Evolutionary conservation across 2,888 invertebrate genomes (phyloP), one percentile per base, ranked within the genome.

Genomic region (Syrista parreyssii): DNA sequence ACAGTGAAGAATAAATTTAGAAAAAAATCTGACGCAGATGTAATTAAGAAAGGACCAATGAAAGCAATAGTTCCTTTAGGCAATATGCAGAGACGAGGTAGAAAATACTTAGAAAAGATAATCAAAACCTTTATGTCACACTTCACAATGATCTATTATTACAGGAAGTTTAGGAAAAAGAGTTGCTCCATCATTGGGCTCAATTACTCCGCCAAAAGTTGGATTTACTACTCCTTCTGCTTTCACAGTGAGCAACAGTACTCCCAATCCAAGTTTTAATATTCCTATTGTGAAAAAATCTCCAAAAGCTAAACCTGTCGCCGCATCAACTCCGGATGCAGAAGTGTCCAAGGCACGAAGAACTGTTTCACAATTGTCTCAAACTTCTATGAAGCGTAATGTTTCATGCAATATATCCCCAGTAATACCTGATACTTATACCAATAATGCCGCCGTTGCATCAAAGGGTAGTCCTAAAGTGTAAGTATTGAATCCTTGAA

Each of bases 11-110:
- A 79, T 34, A 89, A 86, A 81, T 79, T 90, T 0, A 87, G 87
- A 31, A 86, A 86, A 68, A 90, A 88, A 74, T 3, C 76, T 9
- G 85, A 82, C 32, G 12, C 76, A 3, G 83, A 85, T 32, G 68
- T 81, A 30, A 77, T 83, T 34, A 91, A 88, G 76, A 90, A 83
- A 77, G 91, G 91, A 31, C 91, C 91, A 30, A 78, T 91, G 81
- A 91, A 89, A 80, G 91, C 91, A 11, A 36, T 90, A 23, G 82
- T 91, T 82, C 91, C 91, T 30, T 76, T 91, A 35, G 86, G 88
- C 76, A 89, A 79, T 76, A 89, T 91, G 89, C 90, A 89, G 73
- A 86, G 88, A 77, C 80, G 75, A 86, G 87, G 89, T 89, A 85
- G 78, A 75, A 74, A 23, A 71, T 9, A 1, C 55, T 68, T 72